Evolutionary conservation across 2,888 invertebrate genomes (phyloP), one percentile per base, ranked within the genome.

Genomic region (Parasteatoda lunata): DNA sequence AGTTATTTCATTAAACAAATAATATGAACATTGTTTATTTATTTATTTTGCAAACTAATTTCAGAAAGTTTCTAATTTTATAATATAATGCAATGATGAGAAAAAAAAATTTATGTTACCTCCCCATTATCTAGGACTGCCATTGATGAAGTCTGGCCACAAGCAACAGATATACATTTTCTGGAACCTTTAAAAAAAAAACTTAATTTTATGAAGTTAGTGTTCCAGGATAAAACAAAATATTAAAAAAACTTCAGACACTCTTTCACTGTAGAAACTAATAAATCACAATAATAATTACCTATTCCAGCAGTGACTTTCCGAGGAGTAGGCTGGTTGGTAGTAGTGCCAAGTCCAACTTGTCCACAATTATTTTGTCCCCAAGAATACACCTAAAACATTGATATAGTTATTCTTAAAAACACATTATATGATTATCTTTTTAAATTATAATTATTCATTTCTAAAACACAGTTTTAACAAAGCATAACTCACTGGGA

Each of bases 351-450:
- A 48, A 93, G 93, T 7, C 94, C 94, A 5, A 94, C 93, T 91
- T 94, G 94, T 3, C 94, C 94, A 89, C 93, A 93, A 89, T 93
- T 93, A 90, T 94, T 94, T 90, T 94, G 93, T 6, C 94, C 94
- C 94, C 94, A 94, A 2, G 94, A 86, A 59, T 80, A 86, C 13
- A 86, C 85, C 85, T 86, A 69, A 9, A 30, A 71, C 73, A 64
- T 64, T 15, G 66, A 8, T 52, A 70, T 48, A 70, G 59, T 71
- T 70, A 52, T 30, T n/a, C 48, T 48, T 30, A 73, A 13, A 73
- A 30, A 78, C 86, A 30, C 30, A 30, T 30, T 2, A 30, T 1
- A 30, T 2, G 30, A 30, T 30, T 30, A 30, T 30, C 30, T 30
- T 30, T 30, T 2, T 30, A 30, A 30, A 1, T 30, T 30, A 30